Evolutionary conservation across 1,140 invertebrate species (phyloP), one percentile per base, ranked within the genome.

Genomic region (Camponotus pennsylvanicus): DNA sequence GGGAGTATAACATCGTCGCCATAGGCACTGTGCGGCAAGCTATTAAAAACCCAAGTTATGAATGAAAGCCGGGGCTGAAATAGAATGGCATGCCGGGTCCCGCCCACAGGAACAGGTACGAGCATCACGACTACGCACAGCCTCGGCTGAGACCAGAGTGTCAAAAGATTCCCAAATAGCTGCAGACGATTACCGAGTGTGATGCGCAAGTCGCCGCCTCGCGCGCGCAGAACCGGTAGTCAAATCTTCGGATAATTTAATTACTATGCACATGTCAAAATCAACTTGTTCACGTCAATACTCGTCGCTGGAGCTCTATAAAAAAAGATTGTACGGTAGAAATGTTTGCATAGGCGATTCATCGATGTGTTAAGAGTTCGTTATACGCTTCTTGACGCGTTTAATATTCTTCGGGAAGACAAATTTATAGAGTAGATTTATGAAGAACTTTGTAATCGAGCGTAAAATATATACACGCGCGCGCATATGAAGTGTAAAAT

Each of bases 11-110:
- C 83, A 75, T 88, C 79, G 73, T 86, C 78, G 90, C 86, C 84
- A 88, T 89, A 87, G 91, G 91, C 89, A 86, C 77, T 88, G 49
- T 52, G 89, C 89, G 89, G 92, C 82, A 88, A 92, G 93, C 94
- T 95, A 94, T 95, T 94, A 95, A 94, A 95, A 95, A 93, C 92
- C 88, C 90, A 87, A 94, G 93, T 95, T 95, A 95, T 95, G 94
- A 95, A 95, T 95, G 94, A 95, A 95, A 95, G 92, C 93, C 88
- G 90, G 85, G 49, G 92, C 93, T 95, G 93, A 95, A 95, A 95
- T 95, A 95, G 94, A 95, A 94, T 94, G 94, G 94, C 92, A 94
- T 87, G 92, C 88, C 88, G 89, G 89, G 93, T 93, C 92, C 93
- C 93, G 93, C 93, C 93, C 93, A 95, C 93, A 90, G 88, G 87